phyloP scores from a whole-genome alignment of 1,140 invertebrate genomes.

The Eupeodes corollae region DNA sequence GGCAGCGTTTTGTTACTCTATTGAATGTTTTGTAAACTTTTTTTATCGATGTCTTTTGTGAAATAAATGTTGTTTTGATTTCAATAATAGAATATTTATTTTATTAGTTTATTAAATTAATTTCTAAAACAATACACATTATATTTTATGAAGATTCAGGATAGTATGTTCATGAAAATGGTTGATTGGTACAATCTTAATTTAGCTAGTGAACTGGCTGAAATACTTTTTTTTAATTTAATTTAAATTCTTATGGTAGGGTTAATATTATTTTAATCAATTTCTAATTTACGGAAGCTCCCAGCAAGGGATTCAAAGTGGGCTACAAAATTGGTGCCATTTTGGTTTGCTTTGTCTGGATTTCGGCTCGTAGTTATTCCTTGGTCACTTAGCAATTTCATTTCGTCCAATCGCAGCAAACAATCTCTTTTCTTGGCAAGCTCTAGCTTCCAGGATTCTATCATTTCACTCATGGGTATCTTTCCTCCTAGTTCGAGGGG shows the following conservation, averaged over 20 bases:
- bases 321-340: constrained; percentile 29
- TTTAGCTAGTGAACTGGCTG: neutral
- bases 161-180: neutral
- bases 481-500: constrained; percentile 67
- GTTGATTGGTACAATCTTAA: neutral
- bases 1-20: constrained; percentile 10
- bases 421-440: constrained; percentile 49
- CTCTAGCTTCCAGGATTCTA: constrained; percentile 53
- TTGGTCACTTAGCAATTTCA: constrained; percentile 47
- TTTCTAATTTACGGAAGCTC: constrained; percentile 59
- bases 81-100: too few relatives aligned
- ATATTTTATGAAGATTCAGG: too few relatives aligned
- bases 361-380: constrained; percentile 45
- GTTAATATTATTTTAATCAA: constrained; percentile 42
- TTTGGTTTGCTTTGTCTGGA: constrained; percentile 22
- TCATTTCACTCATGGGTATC: constrained; percentile 62
- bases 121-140: too few relatives aligned
- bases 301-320: constrained; percentile 44
- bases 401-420: constrained; percentile 55
- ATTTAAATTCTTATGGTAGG: too few relatives aligned
- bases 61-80: too few relatives aligned
- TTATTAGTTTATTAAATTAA: too few relatives aligned
- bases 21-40: neutral
- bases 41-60: neutral
- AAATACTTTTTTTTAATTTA: neutral